phyloP scores from a whole-genome alignment of 1,140 invertebrate genomes.

The Subanguina moxae region DNA sequence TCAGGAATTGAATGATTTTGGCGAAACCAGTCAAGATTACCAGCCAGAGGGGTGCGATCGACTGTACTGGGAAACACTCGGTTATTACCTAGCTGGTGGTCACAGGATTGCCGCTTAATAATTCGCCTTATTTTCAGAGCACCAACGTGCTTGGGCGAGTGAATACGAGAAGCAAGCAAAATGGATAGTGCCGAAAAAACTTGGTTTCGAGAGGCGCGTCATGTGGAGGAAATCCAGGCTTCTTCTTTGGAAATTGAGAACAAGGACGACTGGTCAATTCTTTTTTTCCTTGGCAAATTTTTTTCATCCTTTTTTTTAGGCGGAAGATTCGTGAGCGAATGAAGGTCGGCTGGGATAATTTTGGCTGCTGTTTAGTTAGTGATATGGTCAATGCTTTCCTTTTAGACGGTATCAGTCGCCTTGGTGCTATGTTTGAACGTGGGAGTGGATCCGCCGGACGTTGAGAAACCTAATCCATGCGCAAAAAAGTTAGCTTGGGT shows the following conservation, averaged over 20 bases:
- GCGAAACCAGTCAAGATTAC: too few species aligned
- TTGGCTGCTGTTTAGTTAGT: too few species aligned
- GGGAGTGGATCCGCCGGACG: constrained; percentile 95
- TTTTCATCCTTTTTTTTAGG: constrained; percentile 28
- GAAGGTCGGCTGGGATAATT: constrained; percentile 3
- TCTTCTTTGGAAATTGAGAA: constrained; percentile 30
- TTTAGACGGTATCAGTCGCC: constrained; percentile 88
- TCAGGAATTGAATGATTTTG: too few species aligned
- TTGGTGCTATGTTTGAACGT: constrained; percentile 95
- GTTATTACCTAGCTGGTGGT: too few species aligned
- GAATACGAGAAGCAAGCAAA: not conserved
- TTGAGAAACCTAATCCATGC: constrained; percentile 92
- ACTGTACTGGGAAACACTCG: too few species aligned
- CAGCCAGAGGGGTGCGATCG: too few species aligned
- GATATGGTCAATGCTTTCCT: too few species aligned
- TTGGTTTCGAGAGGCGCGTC: constrained; percentile 48
- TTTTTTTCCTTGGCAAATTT: constrained; percentile 11
- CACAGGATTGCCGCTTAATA: too few species aligned
- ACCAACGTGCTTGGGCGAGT: too few species aligned
- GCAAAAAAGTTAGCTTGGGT: constrained; percentile 95
- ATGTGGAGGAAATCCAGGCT: constrained; percentile 39
- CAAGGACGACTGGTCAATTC: constrained; percentile 37
- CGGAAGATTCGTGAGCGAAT: constrained; percentile 47
- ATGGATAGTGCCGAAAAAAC: constrained; percentile 31
- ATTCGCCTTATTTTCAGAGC: too few species aligned